Evolutionary conservation across 2,888 invertebrate genomes (phyloP).

Genomic region (Gibbula magus): DNA sequence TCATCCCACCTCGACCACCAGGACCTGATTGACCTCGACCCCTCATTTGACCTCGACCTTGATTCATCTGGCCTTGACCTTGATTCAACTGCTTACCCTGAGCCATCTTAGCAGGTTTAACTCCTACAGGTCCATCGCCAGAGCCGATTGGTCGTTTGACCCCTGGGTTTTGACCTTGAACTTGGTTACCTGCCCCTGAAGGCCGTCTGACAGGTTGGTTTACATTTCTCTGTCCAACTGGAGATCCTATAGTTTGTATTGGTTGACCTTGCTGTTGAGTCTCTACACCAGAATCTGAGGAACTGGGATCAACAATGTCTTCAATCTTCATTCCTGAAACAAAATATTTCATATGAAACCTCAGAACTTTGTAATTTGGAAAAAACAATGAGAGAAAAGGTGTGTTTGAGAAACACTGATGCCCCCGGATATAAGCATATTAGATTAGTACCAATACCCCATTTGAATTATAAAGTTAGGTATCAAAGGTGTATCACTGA

Average conservation of each 20-base stretch:
- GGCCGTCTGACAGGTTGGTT: background rate
- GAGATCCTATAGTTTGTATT: background rate
- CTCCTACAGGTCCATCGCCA: background rate
- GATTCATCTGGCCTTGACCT: background rate
- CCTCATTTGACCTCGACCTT: background rate
- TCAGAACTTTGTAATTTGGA: too few species aligned
- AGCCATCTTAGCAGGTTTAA: background rate
- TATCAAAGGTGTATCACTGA: too few species aligned
- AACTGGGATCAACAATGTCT: slow-evolving; percentile 3
- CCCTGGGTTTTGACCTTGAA: background rate
- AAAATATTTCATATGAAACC: background rate
- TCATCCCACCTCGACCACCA: background rate
- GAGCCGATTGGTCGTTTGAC: background rate
- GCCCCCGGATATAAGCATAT: too few species aligned
- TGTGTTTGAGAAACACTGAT: too few species aligned
- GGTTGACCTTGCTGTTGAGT: background rate
- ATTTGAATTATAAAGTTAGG: too few species aligned
- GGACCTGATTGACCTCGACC: background rate
- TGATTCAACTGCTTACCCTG: background rate
- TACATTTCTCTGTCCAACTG: background rate
- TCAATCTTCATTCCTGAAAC: slow-evolving; percentile 1
- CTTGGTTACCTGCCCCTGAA: background rate
- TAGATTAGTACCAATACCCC: too few species aligned
- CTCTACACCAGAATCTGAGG: background rate
- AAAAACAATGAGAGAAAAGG: too few species aligned